Percentiles rank a stretch among this genome's conserved stretches.
Conservation (phyloP, 1,140 invertebrate species). For the Dufourea novaeangliae region DNA sequence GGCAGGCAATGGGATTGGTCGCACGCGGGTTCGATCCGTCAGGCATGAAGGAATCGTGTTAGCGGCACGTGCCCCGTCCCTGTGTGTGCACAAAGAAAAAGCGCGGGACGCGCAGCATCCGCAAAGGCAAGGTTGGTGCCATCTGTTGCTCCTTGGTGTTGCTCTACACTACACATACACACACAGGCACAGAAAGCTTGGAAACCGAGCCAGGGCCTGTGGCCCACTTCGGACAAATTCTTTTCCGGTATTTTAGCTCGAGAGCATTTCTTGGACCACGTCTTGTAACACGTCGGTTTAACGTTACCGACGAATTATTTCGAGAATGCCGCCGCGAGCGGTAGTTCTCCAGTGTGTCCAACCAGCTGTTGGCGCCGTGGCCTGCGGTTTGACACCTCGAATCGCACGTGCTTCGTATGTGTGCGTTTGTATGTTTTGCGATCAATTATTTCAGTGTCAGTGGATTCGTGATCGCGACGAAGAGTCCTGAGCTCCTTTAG, state of each 20-base stretch:
- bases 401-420: no score
- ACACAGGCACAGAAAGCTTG: no score
- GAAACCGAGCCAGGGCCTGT: conserved; percentile 25
- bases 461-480: no score
- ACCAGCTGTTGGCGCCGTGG: no score
- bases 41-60: conserved; percentile 7
- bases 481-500: no score
- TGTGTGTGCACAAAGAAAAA: conserved; percentile 38
- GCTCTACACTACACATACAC: no score
- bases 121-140: conserved; percentile 31
- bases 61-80: conserved; percentile 28
- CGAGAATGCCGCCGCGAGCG: background rate
- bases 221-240: conserved; percentile 18
- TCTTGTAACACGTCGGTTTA: background rate
- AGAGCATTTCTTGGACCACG: background rate
- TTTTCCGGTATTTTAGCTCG: conserved; percentile 11
- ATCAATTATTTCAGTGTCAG: no score
- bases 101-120: conserved; percentile 25
- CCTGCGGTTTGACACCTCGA: no score
- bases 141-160: conserved; percentile 25
- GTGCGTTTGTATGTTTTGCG: no score
- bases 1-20: no score
- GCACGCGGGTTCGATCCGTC: background rate
- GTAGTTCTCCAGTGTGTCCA: no score
- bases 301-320: background rate